A percentile compares a stretch with the other conserved stretches of the same genome.
These are phyloP conservation scores for Muscicapa comitata DNA, from an alignment of 2,797 vertebrate genomes.

Conservation along the genomic window DNA sequence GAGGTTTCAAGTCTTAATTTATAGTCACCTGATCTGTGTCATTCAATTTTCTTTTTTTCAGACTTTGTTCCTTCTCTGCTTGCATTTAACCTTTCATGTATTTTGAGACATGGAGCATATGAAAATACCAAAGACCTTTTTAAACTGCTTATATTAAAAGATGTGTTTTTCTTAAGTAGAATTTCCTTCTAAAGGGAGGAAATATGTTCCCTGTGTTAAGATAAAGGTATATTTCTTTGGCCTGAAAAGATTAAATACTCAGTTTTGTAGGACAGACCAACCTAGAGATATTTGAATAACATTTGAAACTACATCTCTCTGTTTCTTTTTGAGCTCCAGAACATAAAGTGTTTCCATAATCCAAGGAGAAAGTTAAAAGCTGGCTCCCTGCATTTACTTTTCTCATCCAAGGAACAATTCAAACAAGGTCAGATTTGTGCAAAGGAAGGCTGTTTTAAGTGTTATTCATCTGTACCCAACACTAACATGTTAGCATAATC, in stretches of 20 bases:
- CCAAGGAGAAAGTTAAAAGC: neutral
- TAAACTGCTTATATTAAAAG: neutral
- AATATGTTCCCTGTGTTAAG: neutral
- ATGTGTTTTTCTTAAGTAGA: neutral
- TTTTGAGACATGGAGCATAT: neutral
- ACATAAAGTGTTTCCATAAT: neutral
- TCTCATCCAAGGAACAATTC: neutral
- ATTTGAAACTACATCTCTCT: neutral
- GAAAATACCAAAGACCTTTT: neutral
- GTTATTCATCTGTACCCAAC: neutral
- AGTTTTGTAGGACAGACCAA: neutral
- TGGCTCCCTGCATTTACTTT: neutral
- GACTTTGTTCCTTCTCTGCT: neutral
- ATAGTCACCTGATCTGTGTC: neutral
- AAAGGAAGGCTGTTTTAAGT: neutral
- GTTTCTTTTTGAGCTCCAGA: neutral
- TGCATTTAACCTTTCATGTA: neutral
- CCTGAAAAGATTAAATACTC: neutral
- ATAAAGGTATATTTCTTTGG: neutral
- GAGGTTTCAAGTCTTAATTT: neutral
- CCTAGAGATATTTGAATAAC: rapidly evolving
- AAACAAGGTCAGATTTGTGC: neutral
- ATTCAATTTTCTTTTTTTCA: neutral
- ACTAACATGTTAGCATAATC: neutral
- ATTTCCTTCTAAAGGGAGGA: neutral